Base-by-base conservation (phyloP, 2,797 vertebrate species). In the Cetoscarus ocellatus region DNA sequence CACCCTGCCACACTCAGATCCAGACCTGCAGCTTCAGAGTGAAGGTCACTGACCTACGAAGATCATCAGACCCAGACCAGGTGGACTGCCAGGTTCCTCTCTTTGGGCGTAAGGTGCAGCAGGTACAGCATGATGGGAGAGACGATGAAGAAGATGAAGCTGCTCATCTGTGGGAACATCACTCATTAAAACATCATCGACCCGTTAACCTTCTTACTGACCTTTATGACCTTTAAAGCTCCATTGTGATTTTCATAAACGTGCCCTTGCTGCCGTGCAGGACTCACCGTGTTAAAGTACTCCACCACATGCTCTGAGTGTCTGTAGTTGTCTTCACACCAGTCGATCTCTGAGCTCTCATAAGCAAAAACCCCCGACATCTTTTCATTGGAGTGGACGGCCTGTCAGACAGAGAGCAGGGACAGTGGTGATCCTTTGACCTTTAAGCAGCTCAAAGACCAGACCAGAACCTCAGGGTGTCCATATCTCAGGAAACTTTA, bases 201-300 rank as follows among this genome's bases (percentile, higher is more conserved):
- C 27, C 27, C 27, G 27, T 27, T 27, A 27, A 4, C 27, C 27
- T 4, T 4, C 27, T 27, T 2, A 27, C 2, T 27, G 27, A 27
- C 27, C 27, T n/a, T n/a, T n/a, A n/a, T n/a, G n/a, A n/a, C n/a
- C n/a, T n/a, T n/a, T n/a, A n/a, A n/a, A n/a, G n/a, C n/a, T n/a
- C n/a, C n/a, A n/a, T n/a, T n/a, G n/a, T n/a, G n/a, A n/a, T n/a
- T n/a, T n/a, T n/a, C n/a, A n/a, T n/a, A n/a, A n/a, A n/a, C n/a
- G n/a, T n/a, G n/a, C n/a, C n/a, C n/a, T n/a, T n/a, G n/a, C n/a
- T n/a, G n/a, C n/a, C n/a, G n/a, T n/a, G n/a, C n/a, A n/a, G n/a
- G n/a, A n/a, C 94, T 94, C 85, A 99, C 97, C 35, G 97, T 98
- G 91, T 99, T 99, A 83, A 97, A 99, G 89, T 95, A 98, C 85